A percentile compares a stretch with the other conserved stretches of the same genome.
Conservation (phyloP, 2,797 vertebrate genomes). For the Emydoidea blandingii region DNA sequence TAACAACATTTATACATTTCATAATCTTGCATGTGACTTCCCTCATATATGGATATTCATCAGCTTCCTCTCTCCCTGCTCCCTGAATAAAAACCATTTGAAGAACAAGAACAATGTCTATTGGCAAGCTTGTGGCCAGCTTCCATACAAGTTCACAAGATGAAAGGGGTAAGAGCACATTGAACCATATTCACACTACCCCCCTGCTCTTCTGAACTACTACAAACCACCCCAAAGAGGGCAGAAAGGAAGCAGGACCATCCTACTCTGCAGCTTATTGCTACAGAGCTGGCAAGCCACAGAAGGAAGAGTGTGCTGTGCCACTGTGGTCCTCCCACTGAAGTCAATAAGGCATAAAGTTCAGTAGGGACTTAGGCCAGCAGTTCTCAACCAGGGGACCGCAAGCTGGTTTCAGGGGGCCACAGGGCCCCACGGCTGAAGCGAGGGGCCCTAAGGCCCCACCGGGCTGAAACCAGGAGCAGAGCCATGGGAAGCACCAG, state of each 20-base stretch:
- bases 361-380: not conserved
- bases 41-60: not conserved
- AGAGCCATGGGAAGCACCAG: too few relatives aligned
- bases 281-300: not conserved
- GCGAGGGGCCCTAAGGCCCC: too few relatives aligned
- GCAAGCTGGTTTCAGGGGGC: too few relatives aligned
- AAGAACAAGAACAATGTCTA: not conserved
- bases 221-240: not conserved
- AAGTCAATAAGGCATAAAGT: accelerated
- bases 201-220: not conserved
- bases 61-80: not conserved
- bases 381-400: too few relatives aligned
- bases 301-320: not conserved
- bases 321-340: not conserved
- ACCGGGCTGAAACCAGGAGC: too few relatives aligned
- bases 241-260: not conserved
- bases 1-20: not conserved
- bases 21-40: not conserved
- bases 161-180: not conserved
- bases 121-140: not conserved
- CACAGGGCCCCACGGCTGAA: too few relatives aligned
- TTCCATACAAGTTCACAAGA: not conserved
- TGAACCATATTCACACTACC: not conserved
- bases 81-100: not conserved
- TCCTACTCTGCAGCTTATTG: not conserved